Percentiles rank a stretch among this genome's conserved stretches.
These are phyloP conservation scores for Neopelma chrysocephalum DNA, from an alignment of 2,797 vertebrate genomes.

Conservation along the genomic window DNA sequence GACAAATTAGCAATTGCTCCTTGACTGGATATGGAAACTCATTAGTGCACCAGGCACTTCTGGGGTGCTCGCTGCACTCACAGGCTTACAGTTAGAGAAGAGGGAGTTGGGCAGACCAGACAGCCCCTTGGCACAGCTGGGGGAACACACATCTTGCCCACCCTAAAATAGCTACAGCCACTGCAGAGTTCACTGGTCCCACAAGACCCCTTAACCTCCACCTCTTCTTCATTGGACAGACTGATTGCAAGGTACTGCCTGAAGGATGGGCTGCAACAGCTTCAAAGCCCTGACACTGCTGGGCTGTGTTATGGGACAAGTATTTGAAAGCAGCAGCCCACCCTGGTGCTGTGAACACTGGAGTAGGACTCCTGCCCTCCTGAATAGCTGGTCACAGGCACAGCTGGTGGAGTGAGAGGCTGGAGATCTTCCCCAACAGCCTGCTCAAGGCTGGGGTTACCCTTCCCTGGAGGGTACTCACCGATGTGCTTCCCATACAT, in stretches of 20 bases:
- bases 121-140: not conserved
- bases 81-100: not conserved
- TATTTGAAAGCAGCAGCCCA: not conserved
- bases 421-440: not conserved
- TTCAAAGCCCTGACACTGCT: not conserved
- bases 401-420: not conserved
- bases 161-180: not conserved
- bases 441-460: not conserved
- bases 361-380: not conserved
- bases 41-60: constrained; percentile 38
- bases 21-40: constrained; percentile 71
- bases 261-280: not conserved
- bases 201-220: not conserved
- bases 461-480: constrained; percentile 74
- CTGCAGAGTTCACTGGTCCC: not conserved
- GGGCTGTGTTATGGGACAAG: not conserved
- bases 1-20: constrained; percentile 73
- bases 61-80: not conserved
- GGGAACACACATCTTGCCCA: not conserved
- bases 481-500: constrained; percentile 98
- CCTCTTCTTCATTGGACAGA: not conserved
- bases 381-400: rapidly evolving
- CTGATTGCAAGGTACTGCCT: not conserved
- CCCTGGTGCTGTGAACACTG: not conserved
- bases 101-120: constrained; percentile 13